phyloP scores from a whole-genome alignment of 2,888 invertebrate genomes.

The Scaeva pyrastri region DNA sequence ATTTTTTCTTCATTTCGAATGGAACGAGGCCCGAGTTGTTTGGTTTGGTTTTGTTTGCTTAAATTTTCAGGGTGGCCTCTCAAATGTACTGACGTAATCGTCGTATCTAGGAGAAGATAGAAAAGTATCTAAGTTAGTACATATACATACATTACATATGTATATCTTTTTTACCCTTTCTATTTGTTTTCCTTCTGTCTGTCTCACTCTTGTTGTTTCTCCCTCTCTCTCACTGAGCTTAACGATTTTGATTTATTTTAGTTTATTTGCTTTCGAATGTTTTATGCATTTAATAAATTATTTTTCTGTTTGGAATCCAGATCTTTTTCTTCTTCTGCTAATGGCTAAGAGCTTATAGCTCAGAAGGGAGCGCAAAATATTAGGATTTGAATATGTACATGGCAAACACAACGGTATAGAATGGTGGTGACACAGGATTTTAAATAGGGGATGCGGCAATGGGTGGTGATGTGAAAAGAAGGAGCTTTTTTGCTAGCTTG shows the following conservation, averaged over 20 bases:
- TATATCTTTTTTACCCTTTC: conserved; percentile 26
- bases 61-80: neutral
- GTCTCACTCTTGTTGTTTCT: neutral
- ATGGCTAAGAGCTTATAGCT: conserved; percentile 42
- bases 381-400: conserved; percentile 60
- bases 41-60: neutral
- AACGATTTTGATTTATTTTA: conserved; percentile 72
- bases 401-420: neutral
- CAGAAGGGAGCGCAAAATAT: conserved; percentile 42
- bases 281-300: conserved; percentile 76
- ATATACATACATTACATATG: too few relatives aligned
- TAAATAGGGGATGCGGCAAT: neutral
- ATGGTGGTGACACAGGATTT: conserved; percentile 20
- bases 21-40: neutral
- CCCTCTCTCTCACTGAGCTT: neutral
- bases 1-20: conserved; percentile 57
- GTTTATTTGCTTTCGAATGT: conserved; percentile 73
- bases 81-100: too few relatives aligned
- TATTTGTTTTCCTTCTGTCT: neutral
- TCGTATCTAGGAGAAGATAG: conserved; percentile 15
- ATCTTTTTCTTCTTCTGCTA: neutral
- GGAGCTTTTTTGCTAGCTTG: conserved; percentile 16
- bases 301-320: conserved; percentile 60
- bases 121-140: conserved; percentile 26
- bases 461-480: neutral